Evolutionary conservation across 2,888 invertebrate species (phyloP).

Genomic region (Enoplolaimus lenunculus): DNA sequence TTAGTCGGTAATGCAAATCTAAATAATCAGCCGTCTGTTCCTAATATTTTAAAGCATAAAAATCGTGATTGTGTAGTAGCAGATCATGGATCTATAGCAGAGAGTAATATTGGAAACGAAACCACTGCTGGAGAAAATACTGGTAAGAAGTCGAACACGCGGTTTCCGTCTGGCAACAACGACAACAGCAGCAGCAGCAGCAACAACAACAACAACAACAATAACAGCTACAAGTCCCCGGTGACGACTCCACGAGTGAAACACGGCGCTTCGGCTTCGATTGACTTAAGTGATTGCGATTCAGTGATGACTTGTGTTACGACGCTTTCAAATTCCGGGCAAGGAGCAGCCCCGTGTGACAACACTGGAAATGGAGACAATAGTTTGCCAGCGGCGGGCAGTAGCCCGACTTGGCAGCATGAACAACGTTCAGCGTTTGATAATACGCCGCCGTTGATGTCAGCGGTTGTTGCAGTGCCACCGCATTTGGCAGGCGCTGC

Average conservation of each 20-base stretch:
- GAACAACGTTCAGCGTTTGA: neutral
- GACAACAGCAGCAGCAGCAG: too few species aligned
- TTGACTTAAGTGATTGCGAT: neutral
- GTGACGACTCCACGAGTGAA: neutral
- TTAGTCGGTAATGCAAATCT: neutral
- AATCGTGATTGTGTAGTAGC: too few species aligned
- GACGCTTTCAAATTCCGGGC: neutral
- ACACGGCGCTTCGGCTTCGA: neutral
- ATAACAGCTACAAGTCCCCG: too few species aligned
- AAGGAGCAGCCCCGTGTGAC: neutral
- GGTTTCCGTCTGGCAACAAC: too few species aligned
- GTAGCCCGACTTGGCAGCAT: neutral
- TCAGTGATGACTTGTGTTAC: neutral
- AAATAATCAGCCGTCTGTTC: neutral
- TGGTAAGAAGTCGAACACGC: too few species aligned
- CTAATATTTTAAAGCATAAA: too few species aligned
- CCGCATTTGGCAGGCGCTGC: slow-evolving; percentile 14
- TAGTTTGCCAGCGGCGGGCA: neutral
- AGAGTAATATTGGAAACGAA: too few species aligned
- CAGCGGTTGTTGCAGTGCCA: neutral
- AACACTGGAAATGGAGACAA: neutral
- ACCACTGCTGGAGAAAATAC: too few species aligned
- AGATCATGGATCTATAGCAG: too few species aligned
- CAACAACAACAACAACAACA: too few species aligned
- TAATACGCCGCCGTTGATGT: neutral